Base-by-base conservation (phyloP, 2,888 invertebrate species). In the Lysandra coridon region DNA sequence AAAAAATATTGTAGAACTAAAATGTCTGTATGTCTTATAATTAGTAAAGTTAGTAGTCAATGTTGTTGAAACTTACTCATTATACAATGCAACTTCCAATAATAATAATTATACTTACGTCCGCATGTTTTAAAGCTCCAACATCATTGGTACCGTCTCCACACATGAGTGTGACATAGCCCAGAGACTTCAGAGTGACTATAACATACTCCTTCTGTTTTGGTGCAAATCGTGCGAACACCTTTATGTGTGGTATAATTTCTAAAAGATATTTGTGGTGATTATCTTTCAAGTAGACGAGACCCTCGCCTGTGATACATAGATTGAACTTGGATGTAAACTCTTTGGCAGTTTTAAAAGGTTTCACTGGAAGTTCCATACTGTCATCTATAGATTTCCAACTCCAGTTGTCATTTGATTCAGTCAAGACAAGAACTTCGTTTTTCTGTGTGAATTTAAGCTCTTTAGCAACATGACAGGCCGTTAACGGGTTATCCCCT, bases 101-200 rank as follows among this genome's bases (percentile, higher is more conserved):
- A 79, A 74, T 40, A 73, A 64, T 74, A 30, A 37, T 10, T 40
- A 40, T 82, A 95, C 97, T 97, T 86, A 98, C 99, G 92, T 99
- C 97, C 57, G 99, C 99, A 92, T 99, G 99, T 92, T 99, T 99
- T 78, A 99, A 93, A 4, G 99, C 99, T 30, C 99, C 99, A 14
- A 99, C 99, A 92, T 99, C 99, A 90, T 99, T 99, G 1, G 99
- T 99, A 79, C 99, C 99, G 93, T 99, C 99, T 1, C 99, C 99
- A 88, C 99, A 99, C 99, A 99, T 99, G 2, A 99, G 95, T 0
- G 99, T 99, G 4, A 96, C 96, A 87, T 96, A 98, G 4, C 99
- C 99, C 14, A 98, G 93, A 53, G 96, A 95, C 88, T 98, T 99
- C 79, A 99, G 92, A 4, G 97, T 96, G 10, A 98, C 97, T 73